phyloP scores from a whole-genome alignment of 2,797 vertebrate genomes.

The Vespertilio murinus region DNA sequence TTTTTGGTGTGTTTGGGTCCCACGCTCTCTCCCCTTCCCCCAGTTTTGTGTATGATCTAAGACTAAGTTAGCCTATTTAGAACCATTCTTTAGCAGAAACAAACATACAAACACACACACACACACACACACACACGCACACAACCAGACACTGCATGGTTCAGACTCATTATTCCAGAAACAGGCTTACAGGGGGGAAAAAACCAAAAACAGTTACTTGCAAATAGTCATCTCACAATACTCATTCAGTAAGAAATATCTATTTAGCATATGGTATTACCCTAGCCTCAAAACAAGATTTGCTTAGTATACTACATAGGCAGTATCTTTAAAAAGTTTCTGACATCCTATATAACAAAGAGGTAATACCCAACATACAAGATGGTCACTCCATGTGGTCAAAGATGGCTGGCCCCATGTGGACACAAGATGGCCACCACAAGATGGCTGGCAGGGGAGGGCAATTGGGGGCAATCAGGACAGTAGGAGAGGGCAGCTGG shows the following conservation, averaged over 20 bases:
- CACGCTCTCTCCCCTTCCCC: fast-evolving
- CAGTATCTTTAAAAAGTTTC: neutral
- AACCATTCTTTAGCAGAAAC: neutral
- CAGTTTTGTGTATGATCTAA: neutral
- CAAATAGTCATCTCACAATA: slow-evolving; percentile 26
- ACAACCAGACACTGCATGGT: neutral
- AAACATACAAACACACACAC: neutral
- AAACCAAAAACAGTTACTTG: slow-evolving; percentile 52
- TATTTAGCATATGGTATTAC: neutral
- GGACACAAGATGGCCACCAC: too few relatives aligned
- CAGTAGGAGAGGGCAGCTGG: too few relatives aligned
- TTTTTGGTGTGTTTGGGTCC: neutral
- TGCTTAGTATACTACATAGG: neutral
- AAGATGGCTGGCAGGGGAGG: too few relatives aligned
- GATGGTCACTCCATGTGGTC: too few relatives aligned
- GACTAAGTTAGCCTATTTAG: slow-evolving; percentile 3
- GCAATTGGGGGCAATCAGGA: too few relatives aligned
- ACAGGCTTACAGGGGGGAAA: slow-evolving; percentile 19
- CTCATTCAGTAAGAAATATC: slow-evolving; percentile 50
- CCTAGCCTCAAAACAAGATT: slow-evolving; percentile 33
- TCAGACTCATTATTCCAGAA: slow-evolving; percentile 52
- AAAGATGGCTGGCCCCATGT: too few relatives aligned
- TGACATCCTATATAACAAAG: neutral
- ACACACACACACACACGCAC: too few relatives aligned
- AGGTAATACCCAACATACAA: too few relatives aligned